Percentiles rank a stretch among this genome's conserved stretches.
Evolutionary conservation across 2,797 vertebrate species (phyloP).

Genomic region (Anabacerthia variegaticeps): DNA sequence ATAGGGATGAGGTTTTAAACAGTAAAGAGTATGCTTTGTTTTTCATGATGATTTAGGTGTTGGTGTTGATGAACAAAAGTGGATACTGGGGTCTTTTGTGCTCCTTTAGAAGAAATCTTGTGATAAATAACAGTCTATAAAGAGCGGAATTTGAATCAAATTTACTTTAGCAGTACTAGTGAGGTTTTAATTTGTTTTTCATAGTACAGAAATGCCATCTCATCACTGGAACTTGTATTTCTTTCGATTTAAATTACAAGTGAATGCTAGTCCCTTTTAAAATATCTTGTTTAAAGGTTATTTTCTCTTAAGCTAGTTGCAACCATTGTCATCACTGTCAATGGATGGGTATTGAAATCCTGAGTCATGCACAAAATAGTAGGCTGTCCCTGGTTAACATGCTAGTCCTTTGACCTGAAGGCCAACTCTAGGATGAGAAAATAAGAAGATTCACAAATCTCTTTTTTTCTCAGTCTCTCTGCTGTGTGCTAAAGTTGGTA

Average conservation of each 20-base stretch:
- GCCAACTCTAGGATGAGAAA: neutral
- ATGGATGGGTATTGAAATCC: neutral
- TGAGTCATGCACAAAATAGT: neutral
- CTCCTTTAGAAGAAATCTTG: neutral
- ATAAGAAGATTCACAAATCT: neutral
- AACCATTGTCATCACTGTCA: neutral
- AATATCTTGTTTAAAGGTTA: neutral
- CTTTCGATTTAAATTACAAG: neutral
- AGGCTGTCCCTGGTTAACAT: neutral
- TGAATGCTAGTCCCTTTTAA: neutral
- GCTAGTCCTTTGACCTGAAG: neutral
- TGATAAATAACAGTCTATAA: neutral
- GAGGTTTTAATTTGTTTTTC: neutral
- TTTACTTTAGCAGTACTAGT: neutral
- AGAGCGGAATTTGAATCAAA: neutral
- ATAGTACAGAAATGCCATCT: neutral
- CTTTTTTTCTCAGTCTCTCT: neutral
- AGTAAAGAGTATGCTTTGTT: neutral
- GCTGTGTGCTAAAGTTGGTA: neutral
- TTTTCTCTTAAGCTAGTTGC: neutral
- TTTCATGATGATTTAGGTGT: neutral
- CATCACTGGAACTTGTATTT: neutral
- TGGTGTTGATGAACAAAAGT: neutral
- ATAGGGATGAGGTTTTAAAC: neutral
- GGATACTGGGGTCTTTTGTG: neutral